A percentile compares a stretch with the other conserved stretches of the same genome.
Evolutionary conservation across 2,113 vertebrate genomes (phyloP).

Genomic region (Neomonachus schauinslandi): DNA sequence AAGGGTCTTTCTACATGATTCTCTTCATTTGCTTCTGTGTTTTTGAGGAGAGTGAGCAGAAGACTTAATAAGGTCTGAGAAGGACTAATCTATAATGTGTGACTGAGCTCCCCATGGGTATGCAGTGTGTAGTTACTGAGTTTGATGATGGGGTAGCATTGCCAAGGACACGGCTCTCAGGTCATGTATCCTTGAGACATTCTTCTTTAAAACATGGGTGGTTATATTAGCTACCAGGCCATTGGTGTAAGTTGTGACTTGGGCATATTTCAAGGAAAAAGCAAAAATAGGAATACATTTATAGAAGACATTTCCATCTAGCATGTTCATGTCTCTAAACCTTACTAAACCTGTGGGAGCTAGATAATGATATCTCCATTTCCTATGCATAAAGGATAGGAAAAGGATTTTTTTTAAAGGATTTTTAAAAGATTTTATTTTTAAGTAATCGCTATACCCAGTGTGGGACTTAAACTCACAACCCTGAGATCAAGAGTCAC

Average conservation of each 20-base stretch:
- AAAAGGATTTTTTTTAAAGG: neutral
- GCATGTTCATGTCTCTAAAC: neutral
- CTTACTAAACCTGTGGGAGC: neutral
- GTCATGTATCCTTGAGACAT: neutral
- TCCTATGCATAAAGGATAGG: no score
- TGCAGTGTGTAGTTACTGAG: neutral
- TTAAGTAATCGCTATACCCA: neutral
- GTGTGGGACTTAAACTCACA: neutral
- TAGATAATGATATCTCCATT: neutral
- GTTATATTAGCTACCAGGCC: neutral
- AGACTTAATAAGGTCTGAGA: neutral
- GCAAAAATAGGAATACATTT: neutral
- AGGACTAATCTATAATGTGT: neutral
- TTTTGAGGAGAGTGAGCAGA: slow-evolving; percentile 37
- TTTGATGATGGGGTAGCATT: neutral
- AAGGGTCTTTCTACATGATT: neutral
- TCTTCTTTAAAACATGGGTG: slow-evolving; percentile 40
- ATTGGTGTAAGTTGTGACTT: slow-evolving; percentile 19
- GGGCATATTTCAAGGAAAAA: slow-evolving; percentile 10
- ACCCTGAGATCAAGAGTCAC: neutral
- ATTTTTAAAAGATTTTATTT: neutral
- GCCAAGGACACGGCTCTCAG: neutral
- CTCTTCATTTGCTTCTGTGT: slow-evolving; percentile 8
- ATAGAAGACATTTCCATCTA: neutral
- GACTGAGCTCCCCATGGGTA: neutral